Evolutionary conservation across 2,113 vertebrate genomes (phyloP).

Genomic region (Pica pica): DNA sequence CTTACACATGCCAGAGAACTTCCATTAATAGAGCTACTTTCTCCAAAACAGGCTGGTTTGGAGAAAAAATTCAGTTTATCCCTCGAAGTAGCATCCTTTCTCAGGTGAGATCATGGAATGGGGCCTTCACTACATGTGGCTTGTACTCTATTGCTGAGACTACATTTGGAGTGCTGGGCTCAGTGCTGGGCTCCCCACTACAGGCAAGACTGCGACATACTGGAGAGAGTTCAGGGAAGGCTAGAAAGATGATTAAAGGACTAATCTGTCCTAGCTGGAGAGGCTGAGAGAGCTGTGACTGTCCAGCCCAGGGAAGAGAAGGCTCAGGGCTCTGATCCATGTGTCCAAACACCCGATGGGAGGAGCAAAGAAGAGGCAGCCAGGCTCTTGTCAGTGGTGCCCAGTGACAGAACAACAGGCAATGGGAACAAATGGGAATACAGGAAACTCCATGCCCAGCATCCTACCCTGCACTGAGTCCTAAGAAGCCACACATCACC

Average conservation of each 20-base stretch:
- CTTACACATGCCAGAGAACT: not conserved
- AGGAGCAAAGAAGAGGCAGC: not conserved
- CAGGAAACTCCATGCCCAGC: not conserved
- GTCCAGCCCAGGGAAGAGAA: not conserved
- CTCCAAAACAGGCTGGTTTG: not conserved
- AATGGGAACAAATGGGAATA: not conserved
- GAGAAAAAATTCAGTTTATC: not conserved
- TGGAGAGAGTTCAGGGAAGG: not conserved
- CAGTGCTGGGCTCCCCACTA: not conserved
- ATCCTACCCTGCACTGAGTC: not conserved
- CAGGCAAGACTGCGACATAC: not conserved
- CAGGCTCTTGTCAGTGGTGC: not conserved
- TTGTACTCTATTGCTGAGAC: not conserved
- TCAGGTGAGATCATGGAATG: not conserved
- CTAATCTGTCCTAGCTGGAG: not conserved
- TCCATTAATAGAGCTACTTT: not conserved
- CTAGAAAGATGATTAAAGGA: not conserved
- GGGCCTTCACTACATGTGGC: not conserved
- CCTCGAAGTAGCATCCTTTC: not conserved
- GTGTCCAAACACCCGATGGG: not conserved
- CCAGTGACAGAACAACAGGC: not conserved
- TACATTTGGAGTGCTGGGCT: not conserved
- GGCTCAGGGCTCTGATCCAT: not conserved
- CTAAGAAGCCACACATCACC: fast-evolving
- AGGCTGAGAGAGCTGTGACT: not conserved